Evolutionary conservation across 2,888 invertebrate genomes (phyloP).

Genomic region (Drosophila leonis): DNA sequence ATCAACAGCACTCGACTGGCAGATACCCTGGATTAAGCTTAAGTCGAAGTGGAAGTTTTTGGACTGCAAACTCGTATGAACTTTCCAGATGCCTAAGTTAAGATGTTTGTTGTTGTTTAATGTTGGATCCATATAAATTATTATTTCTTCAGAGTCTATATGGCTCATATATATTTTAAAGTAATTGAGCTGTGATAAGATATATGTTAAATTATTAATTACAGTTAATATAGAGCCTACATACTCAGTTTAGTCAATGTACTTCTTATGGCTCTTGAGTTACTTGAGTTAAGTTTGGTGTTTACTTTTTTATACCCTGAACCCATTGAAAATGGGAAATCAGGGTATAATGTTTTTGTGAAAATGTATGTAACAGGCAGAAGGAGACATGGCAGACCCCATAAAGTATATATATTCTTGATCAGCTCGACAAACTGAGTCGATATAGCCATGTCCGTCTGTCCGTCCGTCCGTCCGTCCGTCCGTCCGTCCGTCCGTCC

Average conservation of each 20-base stretch:
- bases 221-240: neutral
- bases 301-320: too few relatives aligned
- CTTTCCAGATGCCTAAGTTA: neutral
- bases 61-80: neutral
- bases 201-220: neutral
- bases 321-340: too few relatives aligned
- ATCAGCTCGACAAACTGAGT: too few relatives aligned
- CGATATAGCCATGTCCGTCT: too few relatives aligned
- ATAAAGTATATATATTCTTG: too few relatives aligned
- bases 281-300: neutral
- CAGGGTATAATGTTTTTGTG: too few relatives aligned
- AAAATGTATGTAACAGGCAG: too few relatives aligned
- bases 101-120: neutral
- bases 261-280: neutral
- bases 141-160: neutral
- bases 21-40: slow-evolving; percentile 10
- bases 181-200: neutral
- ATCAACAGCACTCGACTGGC: neutral
- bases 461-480: too few relatives aligned
- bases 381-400: too few relatives aligned
- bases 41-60: neutral
- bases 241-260: neutral
- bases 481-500: too few relatives aligned
- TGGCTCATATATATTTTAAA: neutral
- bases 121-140: neutral